These are phyloP conservation scores for Ophioninae sp. DNA, from an alignment of 2,888 invertebrate species.

Conservation along the genomic window DNA sequence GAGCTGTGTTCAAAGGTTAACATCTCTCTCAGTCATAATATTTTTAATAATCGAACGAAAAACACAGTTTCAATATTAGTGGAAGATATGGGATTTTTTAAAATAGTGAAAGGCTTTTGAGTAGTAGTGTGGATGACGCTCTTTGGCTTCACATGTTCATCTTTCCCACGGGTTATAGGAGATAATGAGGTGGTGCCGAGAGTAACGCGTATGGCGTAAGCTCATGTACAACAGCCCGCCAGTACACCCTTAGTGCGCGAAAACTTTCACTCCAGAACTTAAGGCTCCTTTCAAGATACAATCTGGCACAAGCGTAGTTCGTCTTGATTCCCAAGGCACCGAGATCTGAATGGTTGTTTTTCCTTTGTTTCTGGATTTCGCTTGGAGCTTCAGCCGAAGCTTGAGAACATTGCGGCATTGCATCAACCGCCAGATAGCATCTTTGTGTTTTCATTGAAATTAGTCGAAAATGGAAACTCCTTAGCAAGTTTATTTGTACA, in stretches of 20 bases:
- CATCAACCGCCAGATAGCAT: not conserved
- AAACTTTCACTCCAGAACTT: not conserved
- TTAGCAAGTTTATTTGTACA: not conserved
- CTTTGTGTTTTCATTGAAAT: not conserved
- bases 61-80: no score
- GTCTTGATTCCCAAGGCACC: constrained; percentile 26
- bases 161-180: constrained; percentile 26
- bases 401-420: not conserved
- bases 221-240: not conserved
- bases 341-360: not conserved
- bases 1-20: no score
- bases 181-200: not conserved
- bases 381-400: not conserved
- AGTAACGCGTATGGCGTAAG: not conserved
- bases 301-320: not conserved
- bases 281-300: not conserved
- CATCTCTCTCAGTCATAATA: no score
- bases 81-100: no score
- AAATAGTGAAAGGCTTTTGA: not conserved
- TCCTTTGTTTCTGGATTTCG: not conserved
- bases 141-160: not conserved
- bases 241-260: not conserved
- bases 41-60: no score
- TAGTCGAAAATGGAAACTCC: not conserved
- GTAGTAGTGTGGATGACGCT: not conserved